Evolutionary conservation across 2,797 vertebrate species (phyloP), one percentile per base, ranked within the genome.

Genomic region (Enteromius radiatus): DNA sequence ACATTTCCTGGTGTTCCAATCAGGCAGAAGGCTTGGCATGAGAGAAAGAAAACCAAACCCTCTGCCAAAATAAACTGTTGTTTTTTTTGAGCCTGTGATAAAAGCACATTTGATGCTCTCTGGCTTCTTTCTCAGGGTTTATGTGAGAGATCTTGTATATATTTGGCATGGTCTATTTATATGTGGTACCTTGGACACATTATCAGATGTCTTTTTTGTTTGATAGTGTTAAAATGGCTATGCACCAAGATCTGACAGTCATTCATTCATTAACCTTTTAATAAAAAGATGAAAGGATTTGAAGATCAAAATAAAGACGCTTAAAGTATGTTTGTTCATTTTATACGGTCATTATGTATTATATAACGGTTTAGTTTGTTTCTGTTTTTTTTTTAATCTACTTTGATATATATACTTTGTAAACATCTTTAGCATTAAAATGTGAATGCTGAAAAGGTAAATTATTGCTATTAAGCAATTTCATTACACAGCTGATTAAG

Each of bases 31-130:
- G 28, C 15, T 68, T 80, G 70, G 59, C 45, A 73, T 33, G n/a
- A 74, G 21, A 38, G 28, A 49, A 64, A 63, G 21, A 75, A 85
- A 70, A 59, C 33, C 36, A 2, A 28, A 23, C n/a, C 21, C 12
- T 68, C 52, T 8, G 80, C 75, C 80, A 82, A 82, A 65, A 74
- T 61, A 82, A 78, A 78, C 75, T 19, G 14, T 28, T 47, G 12
- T 31, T 31, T 31, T 31, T 31, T 31, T 31, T 31, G 23, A 69
- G 52, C 41, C 70, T 1, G 2, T 11, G 63, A 74, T 67, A 43
- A 70, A 82, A 83, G 45, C 56, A 11, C 26, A 23, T 61, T 68
- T 54, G 7, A 38, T 76, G 63, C 21, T 79, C 19, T 43, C 54
- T 74, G 61, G 12, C 31, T 82, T 54, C 33, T 69, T 86, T 76